These are phyloP conservation scores for Cyclina sinensis DNA, from an alignment of 1,140 invertebrate species.

Conservation along the genomic window DNA sequence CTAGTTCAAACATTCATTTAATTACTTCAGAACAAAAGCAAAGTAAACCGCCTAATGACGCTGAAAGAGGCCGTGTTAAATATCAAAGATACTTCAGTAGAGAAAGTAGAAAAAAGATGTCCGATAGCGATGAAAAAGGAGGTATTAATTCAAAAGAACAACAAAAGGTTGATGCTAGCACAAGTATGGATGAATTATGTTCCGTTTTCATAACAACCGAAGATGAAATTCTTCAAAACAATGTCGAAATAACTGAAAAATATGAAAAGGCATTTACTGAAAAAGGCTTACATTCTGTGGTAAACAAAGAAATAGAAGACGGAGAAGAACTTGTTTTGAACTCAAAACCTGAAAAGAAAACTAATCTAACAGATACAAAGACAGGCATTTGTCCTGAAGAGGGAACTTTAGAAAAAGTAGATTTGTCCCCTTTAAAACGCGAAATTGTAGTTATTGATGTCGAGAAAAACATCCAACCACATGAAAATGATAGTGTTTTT, in stretches of 20 bases:
- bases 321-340: background rate
- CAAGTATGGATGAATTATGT: constrained; percentile 6
- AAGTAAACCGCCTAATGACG: background rate
- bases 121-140: background rate
- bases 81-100: constrained; percentile 26
- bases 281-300: background rate
- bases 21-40: background rate
- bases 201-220: background rate
- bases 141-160: background rate
- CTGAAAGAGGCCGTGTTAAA: background rate
- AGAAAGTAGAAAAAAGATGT: background rate
- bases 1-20: background rate
- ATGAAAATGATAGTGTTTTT: constrained; percentile 24
- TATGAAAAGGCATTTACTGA: background rate
- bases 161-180: constrained; percentile 26
- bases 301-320: background rate
- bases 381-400: background rate
- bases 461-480: background rate
- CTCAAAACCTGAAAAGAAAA: background rate
- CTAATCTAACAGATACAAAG: background rate
- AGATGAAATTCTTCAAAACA: background rate
- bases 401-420: background rate
- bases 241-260: background rate
- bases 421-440: background rate
- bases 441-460: constrained; percentile 26